Evolutionary conservation across 2,113 vertebrate genomes (phyloP).

Genomic region (Phaetusa simplex): DNA sequence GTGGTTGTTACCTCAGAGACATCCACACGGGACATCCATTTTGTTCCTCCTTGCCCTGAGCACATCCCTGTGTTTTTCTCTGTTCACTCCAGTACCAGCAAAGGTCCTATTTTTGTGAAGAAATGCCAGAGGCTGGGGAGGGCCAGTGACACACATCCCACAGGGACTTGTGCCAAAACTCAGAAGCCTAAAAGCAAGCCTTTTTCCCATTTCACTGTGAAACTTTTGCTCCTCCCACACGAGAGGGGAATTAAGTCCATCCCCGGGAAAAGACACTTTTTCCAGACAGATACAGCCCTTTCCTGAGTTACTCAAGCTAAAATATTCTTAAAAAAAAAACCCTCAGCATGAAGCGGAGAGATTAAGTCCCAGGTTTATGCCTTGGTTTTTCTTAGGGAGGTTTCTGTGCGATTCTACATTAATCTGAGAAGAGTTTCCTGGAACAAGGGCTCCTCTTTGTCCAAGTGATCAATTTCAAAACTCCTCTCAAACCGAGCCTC

Average conservation of each 20-base stretch:
- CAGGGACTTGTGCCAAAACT: not conserved
- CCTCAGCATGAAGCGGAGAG: not conserved
- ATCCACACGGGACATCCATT: accelerated
- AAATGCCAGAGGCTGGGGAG: not conserved
- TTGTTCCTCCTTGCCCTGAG: accelerated
- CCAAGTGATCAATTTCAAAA: not conserved
- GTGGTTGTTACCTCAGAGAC: not conserved
- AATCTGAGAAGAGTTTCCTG: not conserved
- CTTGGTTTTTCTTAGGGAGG: not conserved
- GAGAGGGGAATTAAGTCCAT: not conserved
- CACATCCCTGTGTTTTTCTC: not conserved
- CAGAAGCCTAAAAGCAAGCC: not conserved
- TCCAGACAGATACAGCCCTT: not conserved
- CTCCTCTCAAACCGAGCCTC: not conserved
- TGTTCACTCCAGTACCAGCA: not conserved
- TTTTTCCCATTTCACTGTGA: not conserved
- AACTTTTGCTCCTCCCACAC: not conserved
- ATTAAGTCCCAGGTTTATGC: not conserved
- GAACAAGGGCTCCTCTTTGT: not conserved
- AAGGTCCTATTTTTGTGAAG: not conserved
- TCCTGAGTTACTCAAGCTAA: not conserved
- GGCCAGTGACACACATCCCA: not conserved
- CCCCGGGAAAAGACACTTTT: not conserved
- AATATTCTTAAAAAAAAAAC: not conserved
- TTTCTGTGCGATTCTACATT: not conserved